phyloP scores from a whole-genome alignment of 2,113 vertebrate genomes.

The Lepus timidus region DNA sequence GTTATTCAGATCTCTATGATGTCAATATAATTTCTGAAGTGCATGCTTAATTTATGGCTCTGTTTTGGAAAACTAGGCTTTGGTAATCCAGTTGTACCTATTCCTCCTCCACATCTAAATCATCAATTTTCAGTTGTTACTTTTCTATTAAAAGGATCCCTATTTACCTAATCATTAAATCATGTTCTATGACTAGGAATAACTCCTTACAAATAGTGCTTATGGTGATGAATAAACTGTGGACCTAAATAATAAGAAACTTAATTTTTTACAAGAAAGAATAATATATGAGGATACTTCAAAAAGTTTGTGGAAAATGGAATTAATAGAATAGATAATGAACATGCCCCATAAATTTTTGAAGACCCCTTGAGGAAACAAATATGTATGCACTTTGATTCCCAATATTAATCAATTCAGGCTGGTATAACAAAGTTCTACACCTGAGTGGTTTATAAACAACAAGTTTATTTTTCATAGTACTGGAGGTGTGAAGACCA shows the following conservation, averaged over 20 bases:
- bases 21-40: background rate
- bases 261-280: background rate
- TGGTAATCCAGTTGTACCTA: background rate
- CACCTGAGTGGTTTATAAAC: background rate
- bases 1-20: background rate
- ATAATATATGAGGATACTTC: background rate
- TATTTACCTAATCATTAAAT: background rate
- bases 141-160: background rate
- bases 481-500: background rate
- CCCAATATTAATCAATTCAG: background rate
- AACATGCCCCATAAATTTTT: too few relatives aligned
- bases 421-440: accelerated
- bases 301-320: too few relatives aligned
- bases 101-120: background rate
- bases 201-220: background rate
- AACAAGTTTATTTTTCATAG: background rate
- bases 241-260: background rate
- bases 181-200: background rate
- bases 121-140: background rate
- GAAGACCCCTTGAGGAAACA: too few relatives aligned
- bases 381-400: too few relatives aligned
- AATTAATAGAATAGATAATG: too few relatives aligned
- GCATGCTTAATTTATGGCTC: background rate
- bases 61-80: background rate
- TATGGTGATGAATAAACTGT: background rate